These are phyloP conservation scores for Gasteruption jaculator DNA, from an alignment of 2,888 invertebrate species.

Conservation along the genomic window DNA sequence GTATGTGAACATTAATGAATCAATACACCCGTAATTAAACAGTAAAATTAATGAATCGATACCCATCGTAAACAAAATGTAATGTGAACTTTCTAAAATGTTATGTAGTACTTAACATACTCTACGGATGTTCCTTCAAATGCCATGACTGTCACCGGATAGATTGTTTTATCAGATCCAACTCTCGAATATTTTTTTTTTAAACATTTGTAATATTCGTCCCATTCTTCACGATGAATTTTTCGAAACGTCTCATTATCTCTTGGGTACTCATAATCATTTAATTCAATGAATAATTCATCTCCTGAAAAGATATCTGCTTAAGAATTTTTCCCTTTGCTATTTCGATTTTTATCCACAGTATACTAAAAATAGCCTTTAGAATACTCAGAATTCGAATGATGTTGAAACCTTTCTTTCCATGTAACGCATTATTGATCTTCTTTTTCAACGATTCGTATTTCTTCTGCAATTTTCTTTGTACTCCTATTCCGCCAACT, in stretches of 20 bases:
- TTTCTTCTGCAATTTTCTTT: too few relatives aligned
- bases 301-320: too few relatives aligned
- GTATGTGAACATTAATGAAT: constrained; percentile 3
- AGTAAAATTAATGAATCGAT: too few relatives aligned
- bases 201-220: constrained; percentile 56
- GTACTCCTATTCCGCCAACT: too few relatives aligned
- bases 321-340: too few relatives aligned
- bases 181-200: constrained; percentile 41
- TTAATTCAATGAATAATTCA: constrained; percentile 28
- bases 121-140: constrained; percentile 54
- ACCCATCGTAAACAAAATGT: background rate
- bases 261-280: constrained; percentile 53
- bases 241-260: constrained; percentile 45
- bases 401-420: constrained; percentile 21
- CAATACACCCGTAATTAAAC: too few relatives aligned
- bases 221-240: constrained; percentile 53
- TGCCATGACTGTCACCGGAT: constrained; percentile 45
- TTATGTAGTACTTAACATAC: constrained; percentile 30
- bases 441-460: constrained; percentile 19
- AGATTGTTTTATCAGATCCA: constrained; percentile 42
- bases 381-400: too few relatives aligned
- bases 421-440: constrained; percentile 17
- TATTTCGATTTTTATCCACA: constrained; percentile 5
- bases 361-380: constrained; percentile 2
- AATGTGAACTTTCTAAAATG: background rate